These are phyloP conservation scores for Paguma larvata DNA, from an alignment of 2,797 vertebrate genomes.

Conservation along the genomic window DNA sequence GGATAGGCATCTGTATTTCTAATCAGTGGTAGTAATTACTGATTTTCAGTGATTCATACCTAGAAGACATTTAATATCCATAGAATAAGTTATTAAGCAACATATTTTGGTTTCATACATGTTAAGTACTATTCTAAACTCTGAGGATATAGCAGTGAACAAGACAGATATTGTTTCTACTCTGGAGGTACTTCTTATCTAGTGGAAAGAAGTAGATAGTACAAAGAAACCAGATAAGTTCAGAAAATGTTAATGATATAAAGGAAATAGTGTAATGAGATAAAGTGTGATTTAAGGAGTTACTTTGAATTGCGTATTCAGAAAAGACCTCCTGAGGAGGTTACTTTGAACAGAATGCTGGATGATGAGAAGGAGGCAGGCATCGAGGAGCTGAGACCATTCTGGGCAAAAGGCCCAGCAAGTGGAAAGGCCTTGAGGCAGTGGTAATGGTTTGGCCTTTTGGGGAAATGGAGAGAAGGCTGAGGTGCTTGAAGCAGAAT, in stretches of 20 bases:
- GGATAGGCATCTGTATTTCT: not conserved
- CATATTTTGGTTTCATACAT: not conserved
- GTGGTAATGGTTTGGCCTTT: not conserved
- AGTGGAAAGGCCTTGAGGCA: not conserved
- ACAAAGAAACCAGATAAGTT: not conserved
- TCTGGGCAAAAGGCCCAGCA: not conserved
- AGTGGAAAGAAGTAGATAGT: not conserved
- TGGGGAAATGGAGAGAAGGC: not conserved
- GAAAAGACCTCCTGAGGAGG: not conserved
- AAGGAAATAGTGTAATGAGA: slow-evolving; percentile 3
- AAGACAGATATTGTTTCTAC: not conserved
- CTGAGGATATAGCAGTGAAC: not conserved
- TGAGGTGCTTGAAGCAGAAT: not conserved
- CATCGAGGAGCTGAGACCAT: not conserved
- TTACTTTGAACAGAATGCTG: not conserved
- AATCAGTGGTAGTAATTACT: not conserved
- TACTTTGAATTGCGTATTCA: not conserved
- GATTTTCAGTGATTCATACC: not conserved
- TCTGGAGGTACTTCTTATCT: not conserved
- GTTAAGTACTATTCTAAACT: slow-evolving; percentile 26
- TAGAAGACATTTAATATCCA: not conserved
- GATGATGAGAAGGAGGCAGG: not conserved
- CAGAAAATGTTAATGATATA: not conserved
- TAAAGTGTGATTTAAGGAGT: not conserved
- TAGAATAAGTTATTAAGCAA: slow-evolving; percentile 18